Base-by-base conservation (phyloP, 35 echinoderm and acorn worm genomes). In the Holothuria glaberrima region DNA sequence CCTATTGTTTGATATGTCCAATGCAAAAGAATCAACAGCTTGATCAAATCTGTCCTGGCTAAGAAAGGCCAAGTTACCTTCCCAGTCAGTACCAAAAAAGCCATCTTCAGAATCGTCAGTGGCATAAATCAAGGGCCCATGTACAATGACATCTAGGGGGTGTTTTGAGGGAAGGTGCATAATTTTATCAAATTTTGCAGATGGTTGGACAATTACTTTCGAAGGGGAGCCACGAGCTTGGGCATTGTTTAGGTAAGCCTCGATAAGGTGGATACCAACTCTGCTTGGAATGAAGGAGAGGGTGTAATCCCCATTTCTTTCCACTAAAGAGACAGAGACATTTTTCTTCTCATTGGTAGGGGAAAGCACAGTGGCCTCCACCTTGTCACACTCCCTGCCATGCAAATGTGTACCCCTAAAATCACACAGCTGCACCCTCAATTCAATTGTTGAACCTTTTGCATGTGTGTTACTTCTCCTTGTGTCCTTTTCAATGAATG, bases 341-440 rank as follows among this genome's bases (percentile, higher is more conserved):
- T 54, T 54, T 54, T 54, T 17, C 16, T 9, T 54, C 13, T 54
- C 50, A 4, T 61, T 32, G 58, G 46, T 62, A 60, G 33, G 14
- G 34, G 52, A 58, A 26, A 36, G 33, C 35, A 30, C 74, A 45
- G 16, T 9, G 3, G 12, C 54, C 14, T 63, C 41, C 48, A 61
- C 80, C 57, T 22, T 84, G 57, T 84, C 80, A 78, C 38, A 50
- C 22, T 12, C 20, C 50, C 19, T 78, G 3, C 36, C 74, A 3
- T 24, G 27, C 17, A 84, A 14, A 33, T 25, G 56, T 12, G 48
- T n/a, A 31, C 52, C 59, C 14, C 21, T 32, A 7, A 12, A 32
- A 41, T 84, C 57, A 38, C 80, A 62, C 57, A 84, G 46, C 80
- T 84, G 52, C 0, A 84, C 29, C 33, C 29, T 84, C 54, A 84